Evolutionary conservation across 1,140 invertebrate species (phyloP), one percentile per base, ranked within the genome.

Genomic region (Hydropsyche tenuis): DNA sequence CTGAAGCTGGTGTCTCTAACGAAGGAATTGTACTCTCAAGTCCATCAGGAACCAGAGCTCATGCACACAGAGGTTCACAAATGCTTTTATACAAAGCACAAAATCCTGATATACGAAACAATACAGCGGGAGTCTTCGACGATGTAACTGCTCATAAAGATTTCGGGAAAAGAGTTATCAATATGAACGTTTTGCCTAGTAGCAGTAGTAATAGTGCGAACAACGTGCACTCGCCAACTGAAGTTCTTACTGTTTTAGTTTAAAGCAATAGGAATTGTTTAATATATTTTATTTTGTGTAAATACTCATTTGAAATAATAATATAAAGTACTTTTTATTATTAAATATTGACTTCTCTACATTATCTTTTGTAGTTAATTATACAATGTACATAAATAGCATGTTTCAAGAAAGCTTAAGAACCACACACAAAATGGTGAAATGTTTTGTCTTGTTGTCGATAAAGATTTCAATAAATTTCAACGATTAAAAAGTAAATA

Each of bases 91-190:
- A 90, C 82, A 92, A 92, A 81, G 89, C 90, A 62, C 91, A 91
- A 81, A 91, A 91, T 82, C 86, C 88, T 30, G 92, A 93, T 80
- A 90, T 92, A 79, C 87, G 91, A 73, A 93, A 93, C 81, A 92
- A 93, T 82, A 92, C 91, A 14, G 91, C 91, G 66, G 89, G 90
- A 75, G 90, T 91, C 45, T 87, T 87, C 73, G 89, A 90, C 78
- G 91, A 91, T 80, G 87, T 87, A 16, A 85, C 85, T 45, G 85
- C 88, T 9, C 88, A 90, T 78, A 94, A 93, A 84, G 92, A 93
- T 78, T 92, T 93, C 82, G 91, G 87, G 74, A 93, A 93, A 82
- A 90, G 90, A 76, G 86, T 89, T 80, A 86, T 91, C 30, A 77
- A 77, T 23, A 77, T 77, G 76, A 77, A 77, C 45, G 76, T 77